Evolutionary conservation across 2,888 invertebrate species (phyloP).

Genomic region (Mythimna loreyi): DNA sequence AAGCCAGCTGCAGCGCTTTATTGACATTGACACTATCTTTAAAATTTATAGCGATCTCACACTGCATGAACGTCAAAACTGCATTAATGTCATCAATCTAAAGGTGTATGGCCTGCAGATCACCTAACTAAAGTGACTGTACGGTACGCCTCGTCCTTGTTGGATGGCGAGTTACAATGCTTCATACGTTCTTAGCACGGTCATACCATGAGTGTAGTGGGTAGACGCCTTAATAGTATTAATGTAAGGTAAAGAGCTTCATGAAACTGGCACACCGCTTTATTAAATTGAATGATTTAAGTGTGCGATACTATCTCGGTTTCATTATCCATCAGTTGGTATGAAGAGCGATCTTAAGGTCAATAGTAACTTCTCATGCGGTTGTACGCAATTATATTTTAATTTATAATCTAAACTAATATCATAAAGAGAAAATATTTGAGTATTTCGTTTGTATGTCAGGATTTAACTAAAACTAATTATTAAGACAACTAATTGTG

Average conservation of each 20-base stretch:
- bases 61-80: too few relatives aligned
- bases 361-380: slow-evolving; percentile 69
- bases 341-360: slow-evolving; percentile 69
- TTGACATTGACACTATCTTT: too few relatives aligned
- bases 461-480: too few relatives aligned
- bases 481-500: too few relatives aligned
- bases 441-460: too few relatives aligned
- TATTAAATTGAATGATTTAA: slow-evolving; percentile 73
- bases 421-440: too few relatives aligned
- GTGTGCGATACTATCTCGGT: slow-evolving; percentile 68
- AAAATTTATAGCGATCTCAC: too few relatives aligned
- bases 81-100: too few relatives aligned
- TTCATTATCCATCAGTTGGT: slow-evolving; percentile 70
- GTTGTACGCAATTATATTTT: slow-evolving; percentile 54
- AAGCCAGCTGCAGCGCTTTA: too few relatives aligned
- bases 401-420: neutral
- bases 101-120: too few relatives aligned
- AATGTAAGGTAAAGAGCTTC: slow-evolving; percentile 66
- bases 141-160: too few relatives aligned
- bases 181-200: neutral
- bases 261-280: slow-evolving; percentile 69
- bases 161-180: neutral
- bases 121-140: too few relatives aligned
- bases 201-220: neutral
- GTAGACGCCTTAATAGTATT: slow-evolving; percentile 58